A percentile compares a stretch with the other conserved stretches of the same genome.
Conservation (phyloP, 2,113 vertebrate genomes). For the Nipponia nippon region DNA sequence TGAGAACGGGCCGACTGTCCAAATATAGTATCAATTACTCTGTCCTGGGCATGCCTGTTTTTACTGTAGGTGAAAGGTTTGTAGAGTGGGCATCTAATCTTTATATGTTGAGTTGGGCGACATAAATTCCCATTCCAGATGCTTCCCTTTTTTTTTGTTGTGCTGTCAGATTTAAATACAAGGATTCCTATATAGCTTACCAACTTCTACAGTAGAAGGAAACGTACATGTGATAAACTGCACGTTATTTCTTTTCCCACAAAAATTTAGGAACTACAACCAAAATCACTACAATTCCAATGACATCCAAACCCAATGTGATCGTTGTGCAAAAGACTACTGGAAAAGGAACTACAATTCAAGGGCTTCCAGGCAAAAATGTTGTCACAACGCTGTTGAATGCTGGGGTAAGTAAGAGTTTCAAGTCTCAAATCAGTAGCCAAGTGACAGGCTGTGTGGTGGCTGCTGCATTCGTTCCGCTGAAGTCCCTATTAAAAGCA, state of each 20-base stretch:
- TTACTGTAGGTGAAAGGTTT: not conserved
- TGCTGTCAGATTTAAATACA: not conserved
- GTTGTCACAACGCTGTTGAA: conserved; percentile 95
- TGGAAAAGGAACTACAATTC: conserved; percentile 95
- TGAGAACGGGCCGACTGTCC: not conserved
- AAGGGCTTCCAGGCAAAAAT: conserved; percentile 94
- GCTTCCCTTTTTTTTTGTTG: not conserved
- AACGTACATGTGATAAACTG: not conserved
- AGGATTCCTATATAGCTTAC: not conserved
- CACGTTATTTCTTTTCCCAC: not conserved
- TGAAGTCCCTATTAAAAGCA: not conserved
- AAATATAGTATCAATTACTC: not conserved
- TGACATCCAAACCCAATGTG: conserved; percentile 98
- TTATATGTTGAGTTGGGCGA: not conserved
- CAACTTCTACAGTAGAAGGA: not conserved
- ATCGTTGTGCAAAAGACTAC: conserved; percentile 99
- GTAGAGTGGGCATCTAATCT: not conserved
- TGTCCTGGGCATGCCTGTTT: not conserved
- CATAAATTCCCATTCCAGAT: not conserved
- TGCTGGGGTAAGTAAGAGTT: conserved; percentile 85
- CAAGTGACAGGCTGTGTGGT: not conserved
- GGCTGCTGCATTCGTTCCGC: not conserved
- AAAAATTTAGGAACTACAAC: conserved; percentile 89
- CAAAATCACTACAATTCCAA: conserved; percentile 98
- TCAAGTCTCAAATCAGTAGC: not conserved